These are phyloP conservation scores for Atethmia centrago DNA, from an alignment of 2,888 invertebrate genomes.

Conservation along the genomic window DNA sequence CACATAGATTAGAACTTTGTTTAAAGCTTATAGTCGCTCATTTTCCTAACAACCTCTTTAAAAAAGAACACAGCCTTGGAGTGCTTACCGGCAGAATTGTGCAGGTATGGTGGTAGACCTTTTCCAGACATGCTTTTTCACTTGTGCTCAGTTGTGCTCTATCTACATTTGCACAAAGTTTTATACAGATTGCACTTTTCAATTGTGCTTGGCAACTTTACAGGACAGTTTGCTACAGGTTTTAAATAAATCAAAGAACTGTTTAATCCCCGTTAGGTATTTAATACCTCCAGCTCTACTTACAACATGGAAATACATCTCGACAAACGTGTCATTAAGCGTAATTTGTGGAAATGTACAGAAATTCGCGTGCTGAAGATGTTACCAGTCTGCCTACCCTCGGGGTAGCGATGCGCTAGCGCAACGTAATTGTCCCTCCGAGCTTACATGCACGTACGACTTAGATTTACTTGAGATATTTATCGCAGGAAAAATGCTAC, in stretches of 20 bases:
- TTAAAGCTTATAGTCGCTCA: too few relatives aligned
- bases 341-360: slow-evolving; percentile 52
- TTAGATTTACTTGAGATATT: slow-evolving; percentile 35
- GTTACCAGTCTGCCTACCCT: slow-evolving; percentile 34
- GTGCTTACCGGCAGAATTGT: background rate
- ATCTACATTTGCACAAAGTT: too few relatives aligned
- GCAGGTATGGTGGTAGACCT: background rate
- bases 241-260: slow-evolving; percentile 6
- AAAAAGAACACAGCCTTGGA: too few relatives aligned
- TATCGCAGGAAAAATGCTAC: slow-evolving; percentile 31
- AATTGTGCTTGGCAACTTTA: background rate
- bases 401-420: slow-evolving; percentile 43
- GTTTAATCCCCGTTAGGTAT: slow-evolving; percentile 1
- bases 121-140: background rate
- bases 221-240: background rate
- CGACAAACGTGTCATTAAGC: slow-evolving; percentile 45
- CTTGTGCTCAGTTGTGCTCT: background rate
- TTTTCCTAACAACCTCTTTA: too few relatives aligned
- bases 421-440: slow-evolving; percentile 53
- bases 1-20: too few relatives aligned
- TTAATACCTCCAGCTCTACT: slow-evolving; percentile 25
- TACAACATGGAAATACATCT: slow-evolving; percentile 32
- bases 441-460: slow-evolving; percentile 45
- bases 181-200: background rate
- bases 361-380: slow-evolving; percentile 39